Evolutionary conservation across 2,888 invertebrate genomes (phyloP), one percentile per base, ranked within the genome.

Genomic region (Amphipoea lucens): DNA sequence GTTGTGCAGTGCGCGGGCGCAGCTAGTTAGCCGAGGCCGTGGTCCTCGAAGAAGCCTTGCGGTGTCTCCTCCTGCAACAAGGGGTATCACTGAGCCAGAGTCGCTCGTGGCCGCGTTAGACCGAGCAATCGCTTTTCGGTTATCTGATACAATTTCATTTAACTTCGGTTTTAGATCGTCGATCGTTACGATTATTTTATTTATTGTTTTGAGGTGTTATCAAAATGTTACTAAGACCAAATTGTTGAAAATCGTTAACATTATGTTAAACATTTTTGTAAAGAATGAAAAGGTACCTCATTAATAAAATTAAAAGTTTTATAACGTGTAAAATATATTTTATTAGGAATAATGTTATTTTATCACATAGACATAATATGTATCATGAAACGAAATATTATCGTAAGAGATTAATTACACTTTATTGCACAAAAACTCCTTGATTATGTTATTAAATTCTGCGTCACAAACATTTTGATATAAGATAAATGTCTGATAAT

Each of bases 41-140:
- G 99, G 97, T 99, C 99, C 96, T 99, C 99, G 97, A 99, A 99
- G 97, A 99, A 99, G 92, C 99, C 99, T 97, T 99, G 99, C 77
- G 99, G 99, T 79, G 99, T 99, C 97, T 99, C 99, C 97, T 99
- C 99, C 99, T 99, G 98, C 94, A 98, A 98, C 97, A 97, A 97
- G 97, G 96, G 95, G 93, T 90, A 95, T 95, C 96, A 96, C 96
- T 96, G 96, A 96, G 96, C 96, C 94, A 95, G 93, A 90, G 93
- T 92, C 95, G 97, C 96, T 97, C 97, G 96, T 96, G 96, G 94
- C 93, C 95, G 94, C 90, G 94, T 96, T 97, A 96, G 92, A 94
- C 94, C 95, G 93, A 93, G 92, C 94, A 87, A 94, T 95, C 95
- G 95, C 95, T 96, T 95, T 93, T 94, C 96, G 96, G 95, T 94